phyloP scores from a whole-genome alignment of 2,888 invertebrate species.

The Conus canariensis region DNA sequence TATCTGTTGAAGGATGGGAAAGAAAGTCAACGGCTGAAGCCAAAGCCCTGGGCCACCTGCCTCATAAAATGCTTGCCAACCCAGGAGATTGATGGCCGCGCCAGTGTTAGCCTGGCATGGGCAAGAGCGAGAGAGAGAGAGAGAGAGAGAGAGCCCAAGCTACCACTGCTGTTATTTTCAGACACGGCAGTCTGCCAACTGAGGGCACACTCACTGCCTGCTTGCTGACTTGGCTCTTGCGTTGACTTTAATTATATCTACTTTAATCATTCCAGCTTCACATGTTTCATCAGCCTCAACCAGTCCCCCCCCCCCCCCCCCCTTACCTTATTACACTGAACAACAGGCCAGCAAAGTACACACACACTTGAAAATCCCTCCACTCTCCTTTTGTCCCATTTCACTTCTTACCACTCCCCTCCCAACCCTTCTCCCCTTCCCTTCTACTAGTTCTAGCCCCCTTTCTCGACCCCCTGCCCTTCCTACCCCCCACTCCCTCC shows the following conservation, averaged over 20 bases:
- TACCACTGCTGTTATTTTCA: conserved; percentile 11
- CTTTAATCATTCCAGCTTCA: neutral
- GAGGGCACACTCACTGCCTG: neutral
- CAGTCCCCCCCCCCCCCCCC: neutral
- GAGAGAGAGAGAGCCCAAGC: neutral
- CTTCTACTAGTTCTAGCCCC: too few relatives aligned
- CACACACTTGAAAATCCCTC: too few relatives aligned
- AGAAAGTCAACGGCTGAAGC: neutral
- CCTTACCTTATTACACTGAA: too few relatives aligned
- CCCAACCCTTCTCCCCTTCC: neutral
- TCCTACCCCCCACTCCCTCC: neutral
- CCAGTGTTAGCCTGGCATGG: neutral
- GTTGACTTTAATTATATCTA: neutral
- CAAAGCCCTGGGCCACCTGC: conserved; percentile 29
- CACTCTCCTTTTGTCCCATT: too few relatives aligned
- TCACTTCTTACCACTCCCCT: neutral
- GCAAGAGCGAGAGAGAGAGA: neutral
- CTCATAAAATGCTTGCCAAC: conserved; percentile 31
- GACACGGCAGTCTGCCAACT: conserved; percentile 13
- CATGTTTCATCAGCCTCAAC: neutral
- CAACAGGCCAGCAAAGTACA: too few relatives aligned
- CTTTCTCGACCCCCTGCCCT: neutral
- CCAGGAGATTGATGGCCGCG: neutral
- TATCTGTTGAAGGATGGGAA: neutral
- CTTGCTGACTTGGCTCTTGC: conserved; percentile 7